phyloP scores from a whole-genome alignment of 2,797 vertebrate genomes.

The Pseudochirops corinnae region DNA sequence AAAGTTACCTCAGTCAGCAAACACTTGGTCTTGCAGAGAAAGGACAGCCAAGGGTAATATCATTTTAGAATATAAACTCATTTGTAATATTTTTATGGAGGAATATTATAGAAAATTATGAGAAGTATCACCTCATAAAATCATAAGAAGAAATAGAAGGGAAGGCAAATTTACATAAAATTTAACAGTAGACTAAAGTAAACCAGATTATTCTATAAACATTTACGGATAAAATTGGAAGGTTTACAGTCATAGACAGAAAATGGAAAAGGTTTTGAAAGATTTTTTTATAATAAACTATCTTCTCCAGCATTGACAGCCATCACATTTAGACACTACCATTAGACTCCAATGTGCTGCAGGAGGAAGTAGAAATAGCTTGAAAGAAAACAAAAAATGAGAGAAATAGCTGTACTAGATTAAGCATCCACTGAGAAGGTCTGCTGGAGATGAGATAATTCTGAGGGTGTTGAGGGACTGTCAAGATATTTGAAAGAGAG shows the following conservation, averaged over 20 bases:
- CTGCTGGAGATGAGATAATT: neutral
- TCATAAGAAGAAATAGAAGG: neutral
- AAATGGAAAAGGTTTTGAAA: neutral
- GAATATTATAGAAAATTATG: neutral
- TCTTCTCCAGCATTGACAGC: neutral
- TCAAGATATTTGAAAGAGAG: neutral
- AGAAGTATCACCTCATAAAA: neutral
- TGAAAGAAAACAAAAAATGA: neutral
- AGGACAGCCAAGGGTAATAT: neutral
- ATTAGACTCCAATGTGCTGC: neutral
- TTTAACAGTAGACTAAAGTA: neutral
- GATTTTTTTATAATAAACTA: neutral
- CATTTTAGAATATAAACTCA: neutral
- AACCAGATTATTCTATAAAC: neutral
- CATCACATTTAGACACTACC: neutral
- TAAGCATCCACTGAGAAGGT: neutral
- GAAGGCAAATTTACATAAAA: neutral
- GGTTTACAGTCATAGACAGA: neutral
- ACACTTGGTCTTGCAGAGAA: neutral
- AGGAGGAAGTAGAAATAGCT: neutral
- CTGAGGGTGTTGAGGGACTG: neutral
- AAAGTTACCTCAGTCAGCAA: neutral
- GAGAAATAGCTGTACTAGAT: neutral
- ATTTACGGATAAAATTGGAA: neutral
- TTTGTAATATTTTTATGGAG: neutral